A percentile compares a stretch with the other conserved stretches of the same genome.
phyloP scores from a whole-genome alignment of 2,113 vertebrate species.

The Thunnus maccoyii region DNA sequence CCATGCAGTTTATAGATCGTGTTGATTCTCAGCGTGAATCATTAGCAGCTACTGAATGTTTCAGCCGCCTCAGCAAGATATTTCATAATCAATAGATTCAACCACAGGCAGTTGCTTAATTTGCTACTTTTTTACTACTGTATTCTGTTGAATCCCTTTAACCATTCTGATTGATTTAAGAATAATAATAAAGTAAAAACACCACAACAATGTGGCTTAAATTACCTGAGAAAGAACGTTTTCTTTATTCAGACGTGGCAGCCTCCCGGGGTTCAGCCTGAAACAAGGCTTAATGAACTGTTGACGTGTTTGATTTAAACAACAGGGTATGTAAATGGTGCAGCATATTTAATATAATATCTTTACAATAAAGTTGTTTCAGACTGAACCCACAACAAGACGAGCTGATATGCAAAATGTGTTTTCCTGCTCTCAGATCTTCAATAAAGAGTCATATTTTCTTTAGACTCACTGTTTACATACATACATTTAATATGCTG shows the following conservation, averaged over 20 bases:
- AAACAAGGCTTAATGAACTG: background rate
- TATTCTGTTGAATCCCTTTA: constrained; percentile 17
- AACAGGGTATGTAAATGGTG: too few species aligned
- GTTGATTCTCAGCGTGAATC: background rate
- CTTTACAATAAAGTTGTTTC: too few species aligned
- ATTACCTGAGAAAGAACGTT: background rate
- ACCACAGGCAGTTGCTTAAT: constrained; percentile 22
- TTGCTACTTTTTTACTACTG: constrained; percentile 18
- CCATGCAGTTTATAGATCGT: too few species aligned
- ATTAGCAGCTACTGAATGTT: constrained; percentile 5
- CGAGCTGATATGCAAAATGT: too few species aligned
- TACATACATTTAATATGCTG: too few species aligned
- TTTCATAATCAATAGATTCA: constrained; percentile 6
- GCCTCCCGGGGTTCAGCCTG: background rate
- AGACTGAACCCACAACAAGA: too few species aligned
- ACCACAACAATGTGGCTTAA: background rate
- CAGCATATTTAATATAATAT: too few species aligned
- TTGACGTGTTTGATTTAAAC: background rate
- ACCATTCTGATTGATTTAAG: background rate
- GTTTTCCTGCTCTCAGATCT: too few species aligned
- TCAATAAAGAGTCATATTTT: too few species aligned
- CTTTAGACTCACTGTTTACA: too few species aligned
- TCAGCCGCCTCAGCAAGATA: constrained; percentile 5
- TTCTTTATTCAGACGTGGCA: background rate
- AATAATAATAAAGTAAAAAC: background rate